Evolutionary conservation across 2,797 vertebrate genomes (phyloP).

Genomic region (Poeciliopsis infans): DNA sequence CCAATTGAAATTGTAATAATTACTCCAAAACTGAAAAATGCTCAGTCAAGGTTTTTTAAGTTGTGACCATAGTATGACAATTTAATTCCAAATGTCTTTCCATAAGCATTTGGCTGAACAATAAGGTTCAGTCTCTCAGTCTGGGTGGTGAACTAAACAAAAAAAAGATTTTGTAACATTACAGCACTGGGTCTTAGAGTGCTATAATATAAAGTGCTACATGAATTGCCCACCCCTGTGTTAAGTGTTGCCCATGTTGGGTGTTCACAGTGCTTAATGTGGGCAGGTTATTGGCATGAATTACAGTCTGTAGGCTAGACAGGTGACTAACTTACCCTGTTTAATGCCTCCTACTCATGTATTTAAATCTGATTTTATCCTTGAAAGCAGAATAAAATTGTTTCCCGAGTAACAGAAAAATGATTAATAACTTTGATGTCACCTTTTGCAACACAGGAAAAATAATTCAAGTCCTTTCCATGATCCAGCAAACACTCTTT

Average conservation of each 20-base stretch:
- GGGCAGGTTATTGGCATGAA: conserved; percentile 1
- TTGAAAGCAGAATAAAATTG: background rate
- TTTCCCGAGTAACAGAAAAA: background rate
- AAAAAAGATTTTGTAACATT: background rate
- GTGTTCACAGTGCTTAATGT: background rate
- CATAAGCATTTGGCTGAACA: no score
- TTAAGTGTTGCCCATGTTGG: background rate
- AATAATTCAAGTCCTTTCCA: background rate
- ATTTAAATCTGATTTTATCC: background rate
- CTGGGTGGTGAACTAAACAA: background rate
- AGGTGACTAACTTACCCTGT: background rate
- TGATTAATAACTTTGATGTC: background rate
- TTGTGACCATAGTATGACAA: no score
- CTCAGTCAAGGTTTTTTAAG: no score
- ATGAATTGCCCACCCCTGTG: background rate
- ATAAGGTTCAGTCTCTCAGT: no score
- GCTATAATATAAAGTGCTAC: no score
- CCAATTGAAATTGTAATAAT: no score
- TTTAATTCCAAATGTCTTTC: no score
- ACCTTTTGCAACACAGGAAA: background rate
- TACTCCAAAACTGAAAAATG: no score
- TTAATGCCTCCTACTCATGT: background rate
- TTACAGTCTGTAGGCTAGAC: background rate
- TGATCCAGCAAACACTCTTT: no score
- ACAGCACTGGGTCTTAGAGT: background rate